phyloP scores from a whole-genome alignment of 53 echinoderm and acorn worm species.

The Zoroaster sp. region DNA sequence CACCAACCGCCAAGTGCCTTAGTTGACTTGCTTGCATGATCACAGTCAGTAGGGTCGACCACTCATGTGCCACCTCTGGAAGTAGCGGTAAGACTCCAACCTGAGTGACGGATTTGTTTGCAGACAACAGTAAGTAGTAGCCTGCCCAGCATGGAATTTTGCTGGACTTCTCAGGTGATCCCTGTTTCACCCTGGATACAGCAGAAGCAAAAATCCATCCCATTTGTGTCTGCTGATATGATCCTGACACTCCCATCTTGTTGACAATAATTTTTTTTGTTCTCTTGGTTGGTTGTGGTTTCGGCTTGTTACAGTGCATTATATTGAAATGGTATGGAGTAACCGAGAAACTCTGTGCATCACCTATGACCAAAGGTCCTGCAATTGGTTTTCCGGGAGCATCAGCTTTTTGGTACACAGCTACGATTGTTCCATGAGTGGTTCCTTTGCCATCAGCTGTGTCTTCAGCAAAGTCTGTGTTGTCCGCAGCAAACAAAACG shows the following conservation, averaged over 20 bases:
- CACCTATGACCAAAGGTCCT: constrained; percentile 11
- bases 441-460: constrained; percentile 77
- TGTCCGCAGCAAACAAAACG: constrained; percentile 59
- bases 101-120: no score
- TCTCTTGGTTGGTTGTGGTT: no score
- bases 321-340: constrained; percentile 9
- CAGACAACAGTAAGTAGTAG: no score
- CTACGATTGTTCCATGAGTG: constrained; percentile 63
- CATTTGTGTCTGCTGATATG: constrained; percentile 41
- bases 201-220: constrained; percentile 51
- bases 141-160: constrained; percentile 66
- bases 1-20: no score
- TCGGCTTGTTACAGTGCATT: constrained; percentile 57
- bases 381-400: constrained; percentile 46
- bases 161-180: constrained; percentile 2
- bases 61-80: no score
- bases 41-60: no score
- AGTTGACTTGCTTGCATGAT: no score
- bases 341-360: constrained; percentile 39
- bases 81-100: background rate
- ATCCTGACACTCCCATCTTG: constrained; percentile 1
- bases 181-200: constrained; percentile 27
- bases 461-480: no score
- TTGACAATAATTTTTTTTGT: no score
- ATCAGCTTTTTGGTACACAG: constrained; percentile 59